Base-by-base conservation (phyloP, 1,140 invertebrate species). In the Drosophila pseudoobscura region DNA sequence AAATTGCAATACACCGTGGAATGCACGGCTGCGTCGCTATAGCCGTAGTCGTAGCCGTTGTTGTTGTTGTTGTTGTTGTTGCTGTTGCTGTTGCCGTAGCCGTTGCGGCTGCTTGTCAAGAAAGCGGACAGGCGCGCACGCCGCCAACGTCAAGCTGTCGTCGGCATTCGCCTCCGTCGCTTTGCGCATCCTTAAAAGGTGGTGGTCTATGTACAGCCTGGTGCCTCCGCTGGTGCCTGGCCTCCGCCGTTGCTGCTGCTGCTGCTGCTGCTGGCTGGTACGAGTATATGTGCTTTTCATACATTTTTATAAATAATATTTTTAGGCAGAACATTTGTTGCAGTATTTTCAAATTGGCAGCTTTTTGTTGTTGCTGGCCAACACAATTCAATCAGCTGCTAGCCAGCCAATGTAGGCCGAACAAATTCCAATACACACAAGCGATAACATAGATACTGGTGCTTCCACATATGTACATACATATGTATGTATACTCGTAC, bases 331-430 rank as follows among this genome's bases (percentile, higher is more conserved):
- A 85, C 83, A 88, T 88, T 88, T 88, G 83, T 88, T 88, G 84
- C 74, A 80, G 68, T 88, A 88, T 88, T 79, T 79, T 88, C 83
- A 88, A 87, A 87, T 88, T 88, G 83, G 83, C 83, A 83, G 80
- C 54, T 83, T 88, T 88, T 72, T 87, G 64, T 73, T 88, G 75
- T 60, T 79, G 78, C 64, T 88, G 75, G 79, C 83, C 78, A 88
- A 89, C 78, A 88, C 83, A 83, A 89, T 83, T 88, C 83, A 88
- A 88, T 88, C 83, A 87, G 83, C 82, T 85, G 83, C 68, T 80
- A 51, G 73, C 39, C 49, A 58, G 63, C 49, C 45, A 66, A 64
- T 82, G 50, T 76, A 61, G 58, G 58, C 41, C 68, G 56, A 78
- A 59, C 50, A 46, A 41, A 49, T 51, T 53, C 39, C 43, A 56